These are phyloP conservation scores for Sprattus sprattus DNA, from an alignment of 2,113 vertebrate genomes.

Conservation along the genomic window DNA sequence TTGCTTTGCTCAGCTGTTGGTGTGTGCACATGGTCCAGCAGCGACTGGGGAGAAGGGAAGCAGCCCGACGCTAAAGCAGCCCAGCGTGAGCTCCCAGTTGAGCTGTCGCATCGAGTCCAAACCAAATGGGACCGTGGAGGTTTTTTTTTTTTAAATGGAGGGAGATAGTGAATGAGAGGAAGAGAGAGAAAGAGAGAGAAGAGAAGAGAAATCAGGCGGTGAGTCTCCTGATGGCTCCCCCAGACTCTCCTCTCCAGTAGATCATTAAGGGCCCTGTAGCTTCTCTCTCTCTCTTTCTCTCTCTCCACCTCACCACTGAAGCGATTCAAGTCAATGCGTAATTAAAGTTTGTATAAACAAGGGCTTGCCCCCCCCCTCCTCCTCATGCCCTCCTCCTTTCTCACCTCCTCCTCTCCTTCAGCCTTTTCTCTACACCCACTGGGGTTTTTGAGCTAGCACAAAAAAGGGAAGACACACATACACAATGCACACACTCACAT, in stretches of 20 bases:
- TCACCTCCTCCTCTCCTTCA: conserved; percentile 33
- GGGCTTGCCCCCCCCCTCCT: conserved; percentile 53
- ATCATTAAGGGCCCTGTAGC: conserved; percentile 85
- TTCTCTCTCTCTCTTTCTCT: conserved; percentile 25
- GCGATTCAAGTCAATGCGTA: conserved; percentile 81
- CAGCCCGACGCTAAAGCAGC: conserved; percentile 64
- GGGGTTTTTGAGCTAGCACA: conserved; percentile 46
- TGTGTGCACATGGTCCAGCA: conserved; percentile 64
- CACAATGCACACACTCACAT: not conserved
- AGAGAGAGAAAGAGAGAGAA: not conserved
- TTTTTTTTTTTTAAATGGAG: conserved; percentile 64
- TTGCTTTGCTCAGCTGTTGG: conserved; percentile 77
- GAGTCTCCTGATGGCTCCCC: conserved; percentile 78
- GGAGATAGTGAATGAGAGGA: not conserved
- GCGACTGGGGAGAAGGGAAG: conserved; percentile 61
- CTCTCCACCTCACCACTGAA: conserved; percentile 70
- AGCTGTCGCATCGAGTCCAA: conserved; percentile 76
- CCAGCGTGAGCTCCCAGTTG: conserved; percentile 68
- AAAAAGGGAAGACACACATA: conserved; percentile 25
- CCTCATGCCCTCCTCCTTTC: conserved; percentile 47
- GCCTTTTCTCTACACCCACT: conserved; percentile 26
- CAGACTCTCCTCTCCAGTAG: conserved; percentile 78
- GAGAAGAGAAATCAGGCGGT: conserved; percentile 64
- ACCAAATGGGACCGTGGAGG: conserved; percentile 80
- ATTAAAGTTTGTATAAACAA: conserved; percentile 96